phyloP scores from a whole-genome alignment of 2,113 vertebrate species.

The Podocnemis expansa region DNA sequence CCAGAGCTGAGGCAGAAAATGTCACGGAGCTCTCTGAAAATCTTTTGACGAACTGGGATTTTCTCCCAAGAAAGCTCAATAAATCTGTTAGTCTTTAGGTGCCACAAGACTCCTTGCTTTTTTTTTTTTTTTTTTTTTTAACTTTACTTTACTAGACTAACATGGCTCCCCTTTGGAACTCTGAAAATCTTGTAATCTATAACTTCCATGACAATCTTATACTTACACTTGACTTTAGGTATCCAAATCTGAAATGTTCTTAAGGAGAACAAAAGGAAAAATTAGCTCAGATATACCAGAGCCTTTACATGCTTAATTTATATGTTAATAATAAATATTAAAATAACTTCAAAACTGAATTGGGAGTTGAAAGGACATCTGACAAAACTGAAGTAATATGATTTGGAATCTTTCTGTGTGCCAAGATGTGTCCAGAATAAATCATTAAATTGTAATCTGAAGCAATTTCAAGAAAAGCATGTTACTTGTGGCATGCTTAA shows the following conservation, averaged over 20 bases:
- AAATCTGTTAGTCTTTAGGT: too few species aligned
- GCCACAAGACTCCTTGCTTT: too few species aligned
- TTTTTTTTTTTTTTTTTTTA: too few species aligned
- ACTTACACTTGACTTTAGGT: neutral
- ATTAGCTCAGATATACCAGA: neutral
- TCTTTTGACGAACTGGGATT: too few species aligned
- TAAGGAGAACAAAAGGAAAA: neutral
- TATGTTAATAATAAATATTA: neutral
- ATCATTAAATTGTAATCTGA: constrained; percentile 8
- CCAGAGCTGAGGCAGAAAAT: too few species aligned
- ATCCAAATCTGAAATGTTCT: neutral
- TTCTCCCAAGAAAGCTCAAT: too few species aligned
- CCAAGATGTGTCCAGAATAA: constrained; percentile 2
- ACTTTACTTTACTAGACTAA: too few species aligned
- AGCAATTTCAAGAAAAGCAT: neutral
- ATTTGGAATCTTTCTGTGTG: neutral
- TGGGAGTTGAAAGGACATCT: neutral
- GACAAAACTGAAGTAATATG: neutral
- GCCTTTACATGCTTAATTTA: neutral
- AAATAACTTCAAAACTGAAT: neutral
- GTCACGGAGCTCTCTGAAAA: too few species aligned
- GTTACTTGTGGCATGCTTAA: constrained; percentile 8
- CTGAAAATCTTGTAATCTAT: too few species aligned
- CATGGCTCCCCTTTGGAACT: too few species aligned
- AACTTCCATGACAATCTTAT: too few species aligned